These are phyloP conservation scores for Antitype chi DNA, from an alignment of 2,888 invertebrate species.

Conservation along the genomic window DNA sequence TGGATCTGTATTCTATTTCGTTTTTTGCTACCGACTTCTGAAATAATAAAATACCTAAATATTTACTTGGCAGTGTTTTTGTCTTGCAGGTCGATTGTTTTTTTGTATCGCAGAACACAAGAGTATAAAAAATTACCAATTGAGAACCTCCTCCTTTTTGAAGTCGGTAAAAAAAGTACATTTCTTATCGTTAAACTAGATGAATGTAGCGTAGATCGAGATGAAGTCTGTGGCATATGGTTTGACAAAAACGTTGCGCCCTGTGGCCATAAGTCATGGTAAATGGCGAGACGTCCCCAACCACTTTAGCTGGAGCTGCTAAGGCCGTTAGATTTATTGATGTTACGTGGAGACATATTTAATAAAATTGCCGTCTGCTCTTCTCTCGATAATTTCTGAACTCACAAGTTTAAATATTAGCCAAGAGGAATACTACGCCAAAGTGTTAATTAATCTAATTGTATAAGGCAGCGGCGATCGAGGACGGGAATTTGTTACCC, in stretches of 20 bases:
- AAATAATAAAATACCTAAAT: too few species aligned
- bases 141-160: too few species aligned
- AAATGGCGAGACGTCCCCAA: slow-evolving; percentile 75
- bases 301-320: slow-evolving; percentile 77
- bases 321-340: slow-evolving; percentile 78
- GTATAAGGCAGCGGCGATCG: slow-evolving; percentile 58
- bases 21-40: too few species aligned
- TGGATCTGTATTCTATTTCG: too few species aligned
- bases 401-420: slow-evolving; percentile 41
- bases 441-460: slow-evolving; percentile 68
- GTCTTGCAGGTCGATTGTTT: too few species aligned
- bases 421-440: slow-evolving; percentile 37
- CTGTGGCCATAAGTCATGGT: slow-evolving; percentile 78
- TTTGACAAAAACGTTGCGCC: slow-evolving; percentile 76
- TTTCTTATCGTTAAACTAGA: slow-evolving; percentile 49
- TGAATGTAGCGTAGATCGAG: slow-evolving; percentile 59
- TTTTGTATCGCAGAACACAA: too few species aligned
- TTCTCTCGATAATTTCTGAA: slow-evolving; percentile 44
- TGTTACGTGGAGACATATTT: slow-evolving; percentile 77
- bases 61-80: too few species aligned
- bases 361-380: slow-evolving; percentile 69
- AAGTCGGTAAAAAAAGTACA: background rate
- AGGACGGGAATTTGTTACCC: slow-evolving; percentile 60
- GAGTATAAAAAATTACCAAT: too few species aligned
- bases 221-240: slow-evolving; percentile 71